Evolutionary conservation across 2,797 vertebrate genomes (phyloP), one percentile per base, ranked within the genome.

Genomic region (Etheostoma perlongum): DNA sequence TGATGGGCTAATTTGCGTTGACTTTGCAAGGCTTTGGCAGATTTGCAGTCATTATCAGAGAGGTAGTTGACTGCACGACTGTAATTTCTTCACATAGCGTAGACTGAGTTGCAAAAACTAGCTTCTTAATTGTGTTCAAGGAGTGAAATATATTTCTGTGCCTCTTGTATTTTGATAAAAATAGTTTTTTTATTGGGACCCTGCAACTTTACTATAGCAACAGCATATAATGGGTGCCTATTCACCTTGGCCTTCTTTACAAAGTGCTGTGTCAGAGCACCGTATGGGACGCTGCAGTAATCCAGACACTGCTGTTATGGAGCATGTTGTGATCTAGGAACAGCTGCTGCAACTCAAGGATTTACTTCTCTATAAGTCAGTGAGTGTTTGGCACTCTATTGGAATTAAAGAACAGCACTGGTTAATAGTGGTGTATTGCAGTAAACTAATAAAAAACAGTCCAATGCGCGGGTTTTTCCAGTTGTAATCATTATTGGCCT

Each of bases 221-320:
- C 67, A 63, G 62, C 57, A 63, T 66, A 60, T 69, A 52, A 61
- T 67, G 6, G 27, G 21, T 69, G 49, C 14, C 67, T 63, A 3
- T 77, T 88, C 76, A 71, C 76, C 79, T 87, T 85, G 87, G 70
- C 85, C 85, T 82, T 78, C 80, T 91, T 89, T 86, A 62, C 62
- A 70, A 75, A 84, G 80, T 79, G 82, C 90, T 87, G 80, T 74
- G 77, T 91, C 85, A 87, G 85, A 82, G 81, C 68, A 55, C 58
- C 13, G 21, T 66, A 58, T 85, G 76, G 79, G 72, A 78, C 21
- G 36, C 79, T 81, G 79, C 81, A 79, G 83, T 47, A 36, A 33
- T 25, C 73, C 67, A 78, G 72, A 85, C 82, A 49, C 76, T 79
- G 79, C 75, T 85, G 58, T 79, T 83, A 58, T 46, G 47, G 42